Evolutionary conservation across 2,888 invertebrate genomes (phyloP), one percentile per base, ranked within the genome.

Genomic region (Aporophyla nigra): DNA sequence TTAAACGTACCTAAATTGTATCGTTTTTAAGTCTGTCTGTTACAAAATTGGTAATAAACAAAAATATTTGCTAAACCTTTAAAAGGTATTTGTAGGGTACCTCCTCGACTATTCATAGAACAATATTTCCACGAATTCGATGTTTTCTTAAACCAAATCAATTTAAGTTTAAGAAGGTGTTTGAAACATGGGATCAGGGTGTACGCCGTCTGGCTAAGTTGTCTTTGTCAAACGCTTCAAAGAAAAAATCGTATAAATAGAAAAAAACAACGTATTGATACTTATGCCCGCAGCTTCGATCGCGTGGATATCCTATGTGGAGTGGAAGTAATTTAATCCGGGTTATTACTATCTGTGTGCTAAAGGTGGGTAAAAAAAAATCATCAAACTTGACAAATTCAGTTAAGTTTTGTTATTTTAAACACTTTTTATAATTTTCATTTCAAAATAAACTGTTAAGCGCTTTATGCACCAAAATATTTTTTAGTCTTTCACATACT

Each of bases 21-120:
- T 72, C 65, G 59, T 63, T 76, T 72, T 65, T 76, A 73, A 61
- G 16, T 61, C 12, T 68, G 54, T 74, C 51, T 66, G 65, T 51
- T 59, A 56, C 14, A 75, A 75, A 51, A 5, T 12, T 71, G 27
- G 16, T 19, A 53, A 49, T 54, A 74, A 71, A 72, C 49, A 61
- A n/a, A 70, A 40, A 49, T 56, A 16, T 27, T 24, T 43, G 24
- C 5, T 21, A 66, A 46, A 65, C 9, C 5, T 54, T 24, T 21
- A 24, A 6, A 46, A 33, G 19, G 2, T 27, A n/a, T 24, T 9
- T 0, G 19, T 53, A 21, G 19, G 51, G 51, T 19, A 5, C 40
- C n/a, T n/a, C 27, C 33, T n/a, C n/a, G 4, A 33, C 7, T 33
- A n/a, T 51, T 73, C 7, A 0, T 19, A n/a, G 6, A 73, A 12